Percentiles rank a stretch among this genome's conserved stretches.
Conservation (phyloP, 2,888 invertebrate genomes). For the Melieria crassipennis region DNA sequence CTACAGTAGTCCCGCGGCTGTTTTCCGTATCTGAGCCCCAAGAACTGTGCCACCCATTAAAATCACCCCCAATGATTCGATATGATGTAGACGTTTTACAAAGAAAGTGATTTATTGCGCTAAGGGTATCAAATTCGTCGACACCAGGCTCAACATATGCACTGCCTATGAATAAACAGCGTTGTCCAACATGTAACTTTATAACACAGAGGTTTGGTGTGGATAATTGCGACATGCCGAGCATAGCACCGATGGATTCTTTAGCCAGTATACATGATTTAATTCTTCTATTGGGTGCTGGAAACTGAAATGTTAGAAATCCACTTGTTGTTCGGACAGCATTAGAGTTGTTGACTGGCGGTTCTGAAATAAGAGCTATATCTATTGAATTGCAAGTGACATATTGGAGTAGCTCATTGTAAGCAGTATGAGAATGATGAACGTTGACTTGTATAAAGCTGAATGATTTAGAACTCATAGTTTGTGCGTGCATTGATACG, state of each 20-base stretch:
- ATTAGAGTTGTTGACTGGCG: too few species aligned
- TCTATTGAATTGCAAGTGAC: background rate
- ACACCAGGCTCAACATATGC: conserved; percentile 3
- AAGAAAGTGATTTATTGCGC: background rate
- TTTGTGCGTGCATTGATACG: conserved; percentile 1
- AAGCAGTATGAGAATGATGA: conserved; percentile 7
- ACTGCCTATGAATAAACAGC: background rate
- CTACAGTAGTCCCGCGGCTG: background rate
- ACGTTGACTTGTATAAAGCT: conserved; percentile 12
- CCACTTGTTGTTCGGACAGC: background rate
- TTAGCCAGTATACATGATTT: conserved; percentile 3
- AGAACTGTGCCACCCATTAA: background rate
- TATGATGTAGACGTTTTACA: background rate
- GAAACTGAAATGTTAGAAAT: background rate
- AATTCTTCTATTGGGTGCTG: background rate
- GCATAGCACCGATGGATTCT: background rate
- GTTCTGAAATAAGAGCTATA: background rate
- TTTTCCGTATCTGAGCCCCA: background rate
- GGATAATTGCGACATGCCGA: background rate
- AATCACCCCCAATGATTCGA: background rate
- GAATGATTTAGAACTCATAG: conserved; percentile 1
- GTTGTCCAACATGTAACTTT: background rate
- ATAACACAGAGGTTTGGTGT: background rate
- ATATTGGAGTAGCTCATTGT: conserved; percentile 3
- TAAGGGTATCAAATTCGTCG: background rate